These are phyloP conservation scores for Drosophila maculinotata DNA, from an alignment of 2,888 invertebrate species.

Conservation along the genomic window DNA sequence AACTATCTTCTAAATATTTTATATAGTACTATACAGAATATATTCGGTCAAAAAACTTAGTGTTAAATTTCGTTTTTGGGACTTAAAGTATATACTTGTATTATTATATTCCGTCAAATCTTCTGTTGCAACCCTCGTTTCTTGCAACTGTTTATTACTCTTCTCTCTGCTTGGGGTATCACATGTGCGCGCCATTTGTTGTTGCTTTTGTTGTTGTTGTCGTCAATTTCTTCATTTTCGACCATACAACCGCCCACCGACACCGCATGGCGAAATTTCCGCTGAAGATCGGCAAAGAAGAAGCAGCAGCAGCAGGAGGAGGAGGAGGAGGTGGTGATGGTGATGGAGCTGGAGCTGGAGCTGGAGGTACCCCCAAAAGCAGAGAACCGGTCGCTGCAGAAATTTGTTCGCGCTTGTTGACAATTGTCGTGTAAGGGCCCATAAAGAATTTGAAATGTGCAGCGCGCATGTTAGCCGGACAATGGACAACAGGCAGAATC, in stretches of 20 bases:
- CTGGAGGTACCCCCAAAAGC: not conserved
- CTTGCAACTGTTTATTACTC: not conserved
- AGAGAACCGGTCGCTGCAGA: constrained; percentile 65
- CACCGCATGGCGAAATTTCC: constrained; percentile 59
- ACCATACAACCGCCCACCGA: constrained; percentile 62
- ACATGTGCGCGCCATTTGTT: constrained; percentile 58
- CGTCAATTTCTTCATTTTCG: constrained; percentile 75
- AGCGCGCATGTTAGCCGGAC: constrained; percentile 60
- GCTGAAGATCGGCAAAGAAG: constrained; percentile 36
- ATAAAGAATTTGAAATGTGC: constrained; percentile 74
- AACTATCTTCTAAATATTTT: too few species aligned
- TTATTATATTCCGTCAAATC: too few species aligned
- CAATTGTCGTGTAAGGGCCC: constrained; percentile 76
- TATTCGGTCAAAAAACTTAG: too few species aligned
- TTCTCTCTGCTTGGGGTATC: constrained; percentile 22
- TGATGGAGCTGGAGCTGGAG: not conserved
- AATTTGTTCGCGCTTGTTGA: constrained; percentile 79
- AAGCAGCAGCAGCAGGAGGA: not conserved
- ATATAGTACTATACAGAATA: too few species aligned
- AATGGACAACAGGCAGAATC: constrained; percentile 23
- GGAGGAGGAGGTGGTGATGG: not conserved
- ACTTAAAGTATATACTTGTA: too few species aligned
- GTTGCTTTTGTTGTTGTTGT: constrained; percentile 39
- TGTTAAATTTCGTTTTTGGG: too few species aligned
- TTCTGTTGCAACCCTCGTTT: constrained; percentile 36